A percentile compares a stretch with the other conserved stretches of the same genome.
Evolutionary conservation across 2,888 invertebrate species (phyloP).

Genomic region (Lycocerus yunnanus): DNA sequence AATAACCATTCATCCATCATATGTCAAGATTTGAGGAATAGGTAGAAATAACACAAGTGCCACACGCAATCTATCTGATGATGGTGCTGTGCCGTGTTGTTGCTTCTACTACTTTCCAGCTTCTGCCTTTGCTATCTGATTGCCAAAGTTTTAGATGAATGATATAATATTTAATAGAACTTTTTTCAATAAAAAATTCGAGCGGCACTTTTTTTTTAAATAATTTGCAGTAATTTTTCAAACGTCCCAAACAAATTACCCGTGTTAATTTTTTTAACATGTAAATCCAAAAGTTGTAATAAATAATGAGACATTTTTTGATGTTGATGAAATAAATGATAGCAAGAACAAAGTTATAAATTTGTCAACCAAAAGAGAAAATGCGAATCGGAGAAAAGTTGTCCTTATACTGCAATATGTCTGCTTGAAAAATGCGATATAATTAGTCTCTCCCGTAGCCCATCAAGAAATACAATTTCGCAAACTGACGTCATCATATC

Average conservation of each 20-base stretch:
- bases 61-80: conserved; percentile 18
- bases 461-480: conserved; percentile 42
- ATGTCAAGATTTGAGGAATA: conserved; percentile 58
- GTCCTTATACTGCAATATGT: conserved; percentile 39
- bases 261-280: not conserved
- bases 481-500: conserved; percentile 37
- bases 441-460: conserved; percentile 47
- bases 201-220: not conserved
- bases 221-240: not conserved
- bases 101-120: not conserved
- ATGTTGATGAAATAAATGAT: conserved; percentile 28
- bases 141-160: conserved; percentile 18
- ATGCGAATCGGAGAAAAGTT: conserved; percentile 38
- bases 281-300: conserved; percentile 9
- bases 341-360: conserved; percentile 28
- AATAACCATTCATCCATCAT: conserved; percentile 82
- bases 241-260: not conserved
- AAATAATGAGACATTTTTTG: conserved; percentile 17
- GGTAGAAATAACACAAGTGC: conserved; percentile 27
- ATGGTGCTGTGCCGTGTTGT: conserved; percentile 4
- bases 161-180: conserved; percentile 24
- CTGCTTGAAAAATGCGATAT: conserved; percentile 48
- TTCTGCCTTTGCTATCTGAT: conserved; percentile 17
- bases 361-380: conserved; percentile 30
- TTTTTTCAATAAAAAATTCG: conserved; percentile 1